Evolutionary conservation across 1,140 invertebrate genomes (phyloP), one percentile per base, ranked within the genome.

Genomic region (Bombus balteatus): DNA sequence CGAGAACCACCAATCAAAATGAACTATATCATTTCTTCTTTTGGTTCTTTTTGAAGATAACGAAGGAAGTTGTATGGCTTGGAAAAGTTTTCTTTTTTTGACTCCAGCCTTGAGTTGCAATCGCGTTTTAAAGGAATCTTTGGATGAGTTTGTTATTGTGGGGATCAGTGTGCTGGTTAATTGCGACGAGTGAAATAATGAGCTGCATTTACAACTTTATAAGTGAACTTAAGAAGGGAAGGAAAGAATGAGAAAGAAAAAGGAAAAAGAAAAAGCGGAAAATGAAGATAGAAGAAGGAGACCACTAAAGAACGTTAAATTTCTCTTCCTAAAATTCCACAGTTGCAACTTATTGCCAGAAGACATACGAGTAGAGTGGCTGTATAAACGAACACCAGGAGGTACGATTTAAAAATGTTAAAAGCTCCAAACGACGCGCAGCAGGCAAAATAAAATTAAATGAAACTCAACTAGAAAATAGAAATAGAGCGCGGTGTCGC

Each of bases 401-500:
- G 12, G 2, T 28, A 22, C 15, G 53, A 80, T 88, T 74, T 87
- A 76, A 65, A 89, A 86, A 80, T 68, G 72, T 88, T 83, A 86
- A 89, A 86, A 86, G 28, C 57, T 18, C 18, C 32, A 8, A 66
- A 66, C 59, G 70, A 81, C 28, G 53, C 37, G 39, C 15, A 37
- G 15, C 37, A 1, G 65, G 59, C 47, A 53, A 86, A 89, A 88
- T 82, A 83, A 86, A 88, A 88, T 79, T 65, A 89, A 88, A 68
- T 25, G 37, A n/a, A 86, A 37, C 1, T 10, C 39, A 25, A 22
- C 12, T 73, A 84, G 81, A 87, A 87, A 81, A 72, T 80, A 89
- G 77, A 84, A 90, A 89, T 87, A 70, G 76, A 89, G 66, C 53
- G 43, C 76, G 86, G 74, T 80, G 70, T 89, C 85, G 88, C 15